Evolutionary conservation across 2,888 invertebrate species (phyloP), one percentile per base, ranked within the genome.

Genomic region (Agapostemon virescens): DNA sequence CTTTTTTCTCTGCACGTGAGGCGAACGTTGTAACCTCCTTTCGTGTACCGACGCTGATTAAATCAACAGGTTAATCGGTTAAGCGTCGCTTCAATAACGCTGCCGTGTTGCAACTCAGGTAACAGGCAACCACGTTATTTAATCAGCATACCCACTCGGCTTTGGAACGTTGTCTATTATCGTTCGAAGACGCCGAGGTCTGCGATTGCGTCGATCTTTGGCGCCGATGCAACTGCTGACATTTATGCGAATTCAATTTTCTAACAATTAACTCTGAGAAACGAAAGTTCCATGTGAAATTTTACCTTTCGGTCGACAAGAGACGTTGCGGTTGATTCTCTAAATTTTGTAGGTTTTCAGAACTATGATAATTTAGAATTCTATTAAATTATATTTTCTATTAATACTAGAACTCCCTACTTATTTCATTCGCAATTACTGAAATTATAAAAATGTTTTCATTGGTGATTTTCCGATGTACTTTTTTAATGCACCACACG

Each of bases 81-180:
- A 73, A 84, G 73, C 64, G 67, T 69, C 63, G 45, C 67, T 67
- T 75, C 73, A 66, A 66, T 66, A 26, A 64, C 75, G 69, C 11
- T 20, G 67, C 9, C 9, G 20, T 81, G 66, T 26, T 17, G 66
- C 66, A 66, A 66, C 66, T 20, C 17, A 67, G 79, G 82, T 78
- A 85, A 86, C 82, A 73, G 79, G 82, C 72, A 69, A 82, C 78
- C 63, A 82, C 83, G 83, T 77, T 86, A 61, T 61, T 61, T 33
- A 84, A 86, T 85, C 77, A 69, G 70, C 77, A 76, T 78, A 75
- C 84, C 84, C 79, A 83, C 84, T 84, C 79, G 33, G 74, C 79
- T 78, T 73, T 68, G 77, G 69, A 67, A 63, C 63, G 74, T 40
- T 66, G 17, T 58, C 58, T 58, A 58, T 58, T 58, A 30, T 58